These are phyloP conservation scores for Chloropsis hardwickii DNA, from an alignment of 2,113 vertebrate species.

Conservation along the genomic window DNA sequence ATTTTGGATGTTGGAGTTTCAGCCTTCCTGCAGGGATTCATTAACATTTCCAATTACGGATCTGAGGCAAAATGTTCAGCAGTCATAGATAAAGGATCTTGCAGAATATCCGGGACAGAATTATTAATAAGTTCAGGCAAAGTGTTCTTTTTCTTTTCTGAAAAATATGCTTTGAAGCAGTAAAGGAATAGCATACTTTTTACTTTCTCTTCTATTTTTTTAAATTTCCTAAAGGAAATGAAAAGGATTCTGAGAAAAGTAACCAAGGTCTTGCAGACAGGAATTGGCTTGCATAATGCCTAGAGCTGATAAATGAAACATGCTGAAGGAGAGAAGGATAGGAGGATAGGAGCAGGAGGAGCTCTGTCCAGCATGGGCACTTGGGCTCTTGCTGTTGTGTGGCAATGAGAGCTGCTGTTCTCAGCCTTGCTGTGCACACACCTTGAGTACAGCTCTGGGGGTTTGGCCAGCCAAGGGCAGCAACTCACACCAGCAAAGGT, in stretches of 20 bases:
- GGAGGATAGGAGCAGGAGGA: background rate
- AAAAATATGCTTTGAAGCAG: slow-evolving; percentile 60
- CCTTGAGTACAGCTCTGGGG: fast-evolving
- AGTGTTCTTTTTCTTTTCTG: slow-evolving; percentile 20
- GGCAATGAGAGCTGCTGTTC: background rate
- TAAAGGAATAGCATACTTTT: slow-evolving; percentile 39
- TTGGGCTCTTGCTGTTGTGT: background rate
- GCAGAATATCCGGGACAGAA: slow-evolving; percentile 14
- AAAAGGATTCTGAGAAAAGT: slow-evolving; percentile 63
- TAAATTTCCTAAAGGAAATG: slow-evolving; percentile 74
- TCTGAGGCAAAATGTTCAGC: slow-evolving; percentile 4
- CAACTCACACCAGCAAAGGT: background rate
- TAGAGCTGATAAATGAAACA: slow-evolving; percentile 18
- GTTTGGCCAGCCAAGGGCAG: background rate
- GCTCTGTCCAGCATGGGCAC: background rate
- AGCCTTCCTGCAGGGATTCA: background rate
- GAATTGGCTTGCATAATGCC: slow-evolving; percentile 45
- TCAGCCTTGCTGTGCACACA: background rate
- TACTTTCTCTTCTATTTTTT: slow-evolving; percentile 18
- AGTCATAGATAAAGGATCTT: slow-evolving; percentile 14
- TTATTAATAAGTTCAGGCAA: slow-evolving; percentile 40
- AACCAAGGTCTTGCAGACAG: slow-evolving; percentile 11
- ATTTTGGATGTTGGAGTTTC: background rate
- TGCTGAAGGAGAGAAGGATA: background rate
- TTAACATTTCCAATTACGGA: slow-evolving; percentile 1